phyloP scores from a whole-genome alignment of 2,113 vertebrate genomes.

The Platycercus adscitus region DNA sequence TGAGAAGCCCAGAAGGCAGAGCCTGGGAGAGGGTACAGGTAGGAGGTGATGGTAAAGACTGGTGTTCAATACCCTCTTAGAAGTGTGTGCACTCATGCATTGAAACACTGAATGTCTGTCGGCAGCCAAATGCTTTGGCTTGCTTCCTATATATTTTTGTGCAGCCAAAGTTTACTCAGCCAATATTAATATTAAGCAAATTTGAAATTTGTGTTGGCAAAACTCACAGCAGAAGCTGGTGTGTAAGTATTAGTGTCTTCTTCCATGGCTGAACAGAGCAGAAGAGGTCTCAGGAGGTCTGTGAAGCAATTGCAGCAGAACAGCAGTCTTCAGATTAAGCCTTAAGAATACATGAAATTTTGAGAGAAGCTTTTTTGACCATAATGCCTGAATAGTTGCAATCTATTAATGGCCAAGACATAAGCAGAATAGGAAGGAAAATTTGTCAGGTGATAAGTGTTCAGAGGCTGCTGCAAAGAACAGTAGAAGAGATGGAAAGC shows the following conservation, averaged over 20 bases:
- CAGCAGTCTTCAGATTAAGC: background rate
- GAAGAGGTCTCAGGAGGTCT: background rate
- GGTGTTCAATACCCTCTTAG: background rate
- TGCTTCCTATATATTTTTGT: background rate
- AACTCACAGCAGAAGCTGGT: background rate
- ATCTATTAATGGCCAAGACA: background rate
- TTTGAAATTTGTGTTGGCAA: background rate
- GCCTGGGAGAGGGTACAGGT: background rate
- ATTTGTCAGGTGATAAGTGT: background rate
- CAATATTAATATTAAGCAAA: conserved; percentile 10
- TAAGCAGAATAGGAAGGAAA: background rate
- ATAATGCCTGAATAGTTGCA: background rate
- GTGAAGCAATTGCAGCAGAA: background rate
- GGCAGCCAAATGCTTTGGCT: background rate
- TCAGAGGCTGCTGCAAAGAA: background rate
- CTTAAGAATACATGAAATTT: background rate
- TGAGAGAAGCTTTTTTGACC: background rate
- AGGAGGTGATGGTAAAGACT: background rate
- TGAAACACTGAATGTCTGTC: background rate
- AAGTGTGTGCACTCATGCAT: background rate
- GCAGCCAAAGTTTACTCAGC: background rate
- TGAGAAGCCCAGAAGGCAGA: background rate
- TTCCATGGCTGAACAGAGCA: background rate
- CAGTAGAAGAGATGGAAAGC: background rate
- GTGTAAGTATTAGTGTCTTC: background rate